Conservation (phyloP, 2,888 invertebrate genomes). For the Pterostichus niger region DNA sequence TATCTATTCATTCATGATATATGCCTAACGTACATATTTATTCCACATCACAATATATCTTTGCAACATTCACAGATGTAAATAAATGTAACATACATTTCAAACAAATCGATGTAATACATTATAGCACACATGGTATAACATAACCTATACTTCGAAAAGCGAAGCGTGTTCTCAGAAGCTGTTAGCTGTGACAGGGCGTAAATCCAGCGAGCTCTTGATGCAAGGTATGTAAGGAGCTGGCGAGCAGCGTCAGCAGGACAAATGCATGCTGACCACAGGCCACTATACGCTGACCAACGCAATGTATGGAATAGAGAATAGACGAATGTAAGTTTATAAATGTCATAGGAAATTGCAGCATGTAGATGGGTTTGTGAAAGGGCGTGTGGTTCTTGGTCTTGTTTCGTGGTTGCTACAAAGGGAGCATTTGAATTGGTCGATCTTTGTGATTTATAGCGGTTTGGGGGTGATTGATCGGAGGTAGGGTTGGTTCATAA, state of each 20-base stretch:
- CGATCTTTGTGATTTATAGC: not conserved
- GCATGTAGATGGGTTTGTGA: constrained; percentile 4
- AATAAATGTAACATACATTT: not conserved
- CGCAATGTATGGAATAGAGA: constrained; percentile 5
- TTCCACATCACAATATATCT: not conserved
- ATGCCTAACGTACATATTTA: not conserved
- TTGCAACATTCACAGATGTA: constrained; percentile 7
- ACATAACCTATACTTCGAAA: not conserved
- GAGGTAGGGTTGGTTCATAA: no score
- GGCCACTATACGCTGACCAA: constrained; percentile 9
- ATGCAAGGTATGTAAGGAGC: constrained; percentile 38
- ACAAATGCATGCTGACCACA: constrained; percentile 56
- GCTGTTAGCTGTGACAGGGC: constrained; percentile 20
- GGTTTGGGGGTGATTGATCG: not conserved
- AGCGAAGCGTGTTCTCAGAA: constrained; percentile 29
- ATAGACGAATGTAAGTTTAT: constrained; percentile 10
- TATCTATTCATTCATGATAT: not conserved
- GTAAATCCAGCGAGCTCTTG: constrained; percentile 24
- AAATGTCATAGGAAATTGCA: constrained; percentile 14
- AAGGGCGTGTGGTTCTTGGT: not conserved
- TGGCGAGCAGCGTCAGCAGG: constrained; percentile 42
- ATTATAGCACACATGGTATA: not conserved
- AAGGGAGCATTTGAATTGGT: not conserved
- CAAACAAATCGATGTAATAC: not conserved
- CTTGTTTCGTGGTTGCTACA: not conserved